A percentile compares a stretch with the other conserved stretches of the same genome.
Evolutionary conservation across 1,140 invertebrate species (phyloP).

Genomic region (Sycophaga agraensis): DNA sequence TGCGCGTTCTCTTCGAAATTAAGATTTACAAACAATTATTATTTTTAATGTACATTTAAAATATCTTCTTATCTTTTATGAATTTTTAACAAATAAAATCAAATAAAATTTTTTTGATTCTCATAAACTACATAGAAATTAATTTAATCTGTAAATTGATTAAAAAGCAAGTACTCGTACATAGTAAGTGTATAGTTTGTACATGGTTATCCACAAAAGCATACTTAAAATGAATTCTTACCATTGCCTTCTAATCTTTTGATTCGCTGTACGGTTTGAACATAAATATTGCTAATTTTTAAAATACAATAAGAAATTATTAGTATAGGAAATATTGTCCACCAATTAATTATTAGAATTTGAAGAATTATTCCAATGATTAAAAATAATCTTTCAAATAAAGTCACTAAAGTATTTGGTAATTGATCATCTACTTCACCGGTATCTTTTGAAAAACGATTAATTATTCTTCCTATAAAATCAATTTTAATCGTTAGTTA

Average conservation of each 20-base stretch:
- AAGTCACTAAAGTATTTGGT: constrained; percentile 55
- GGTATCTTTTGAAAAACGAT: constrained; percentile 53
- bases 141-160: too few relatives aligned
- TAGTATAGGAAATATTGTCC: constrained; percentile 20
- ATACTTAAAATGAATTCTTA: neutral
- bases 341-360: constrained; percentile 23
- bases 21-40: too few relatives aligned
- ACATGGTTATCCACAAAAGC: neutral
- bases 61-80: neutral
- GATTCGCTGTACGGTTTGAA: neutral
- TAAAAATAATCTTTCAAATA: constrained; percentile 37
- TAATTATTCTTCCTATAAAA: constrained; percentile 47
- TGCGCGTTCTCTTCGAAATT: too few relatives aligned
- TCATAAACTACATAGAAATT: neutral
- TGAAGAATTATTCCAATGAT: constrained; percentile 4
- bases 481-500: neutral
- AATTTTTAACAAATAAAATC: neutral
- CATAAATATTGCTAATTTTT: constrained; percentile 3
- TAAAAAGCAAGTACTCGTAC: too few relatives aligned
- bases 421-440: constrained; percentile 38
- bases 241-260: constrained; percentile 16
- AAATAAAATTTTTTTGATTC: neutral
- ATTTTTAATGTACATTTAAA: neutral
- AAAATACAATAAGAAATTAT: neutral
- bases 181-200: neutral